Conservation (phyloP, 2,888 invertebrate genomes). For the Noctua janthe region DNA sequence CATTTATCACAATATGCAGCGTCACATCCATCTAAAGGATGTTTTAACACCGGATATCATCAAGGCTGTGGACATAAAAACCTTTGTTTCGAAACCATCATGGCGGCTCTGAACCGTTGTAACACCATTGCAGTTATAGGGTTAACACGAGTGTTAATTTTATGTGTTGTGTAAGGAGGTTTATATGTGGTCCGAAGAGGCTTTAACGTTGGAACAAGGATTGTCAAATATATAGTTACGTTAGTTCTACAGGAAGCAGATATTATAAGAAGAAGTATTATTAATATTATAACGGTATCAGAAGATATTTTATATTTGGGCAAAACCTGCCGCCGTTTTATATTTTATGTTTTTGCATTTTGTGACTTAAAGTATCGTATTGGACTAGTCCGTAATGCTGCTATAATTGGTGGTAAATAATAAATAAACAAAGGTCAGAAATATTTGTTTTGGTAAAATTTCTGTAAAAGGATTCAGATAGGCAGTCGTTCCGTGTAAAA, state of each 20-base stretch:
- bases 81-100: conserved; percentile 65
- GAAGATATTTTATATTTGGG: no score
- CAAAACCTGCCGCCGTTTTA: no score
- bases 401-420: no score
- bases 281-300: no score
- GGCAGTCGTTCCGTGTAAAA: neutral
- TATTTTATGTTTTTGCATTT: no score
- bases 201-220: neutral
- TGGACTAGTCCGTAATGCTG: no score
- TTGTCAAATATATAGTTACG: neutral
- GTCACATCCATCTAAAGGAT: conserved; percentile 63
- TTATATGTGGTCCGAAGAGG: conserved; percentile 7
- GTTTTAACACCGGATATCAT: conserved; percentile 70
- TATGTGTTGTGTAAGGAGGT: conserved; percentile 24
- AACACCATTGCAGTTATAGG: conserved; percentile 49
- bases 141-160: conserved; percentile 38
- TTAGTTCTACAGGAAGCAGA: neutral
- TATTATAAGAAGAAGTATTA: no score
- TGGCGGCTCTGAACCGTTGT: conserved; percentile 41
- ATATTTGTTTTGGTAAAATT: neutral
- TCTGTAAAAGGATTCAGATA: neutral
- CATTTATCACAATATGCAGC: conserved; percentile 44
- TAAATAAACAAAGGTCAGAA: neutral
- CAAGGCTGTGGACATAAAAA: conserved; percentile 68
- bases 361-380: no score